Conservation (phyloP, 2,888 invertebrate genomes). For the Drosophila anceps region DNA sequence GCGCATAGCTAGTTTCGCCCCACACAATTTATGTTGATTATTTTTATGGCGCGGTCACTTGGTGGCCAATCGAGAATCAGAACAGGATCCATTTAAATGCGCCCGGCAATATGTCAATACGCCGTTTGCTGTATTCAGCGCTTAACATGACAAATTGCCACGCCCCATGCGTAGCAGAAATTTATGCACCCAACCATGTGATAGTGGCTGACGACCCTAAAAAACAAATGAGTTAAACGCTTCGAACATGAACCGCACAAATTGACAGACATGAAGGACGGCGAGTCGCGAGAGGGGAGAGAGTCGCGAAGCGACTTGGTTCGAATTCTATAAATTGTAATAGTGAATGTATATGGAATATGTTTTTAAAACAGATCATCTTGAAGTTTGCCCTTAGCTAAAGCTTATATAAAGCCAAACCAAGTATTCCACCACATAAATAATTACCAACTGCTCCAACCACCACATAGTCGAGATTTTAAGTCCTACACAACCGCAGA, state of each 20-base stretch:
- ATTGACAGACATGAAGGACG: constrained; percentile 8
- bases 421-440: constrained; percentile 1
- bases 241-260: background rate
- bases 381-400: background rate
- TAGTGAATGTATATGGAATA: background rate
- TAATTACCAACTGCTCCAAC: background rate
- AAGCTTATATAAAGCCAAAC: background rate
- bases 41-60: constrained; percentile 79
- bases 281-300: background rate
- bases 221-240: constrained; percentile 8
- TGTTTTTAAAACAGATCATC: background rate
- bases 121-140: constrained; percentile 56
- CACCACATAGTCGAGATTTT: constrained; percentile 2
- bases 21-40: constrained; percentile 78
- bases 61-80: constrained; percentile 69
- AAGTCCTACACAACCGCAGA: constrained; percentile 4
- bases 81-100: constrained; percentile 68
- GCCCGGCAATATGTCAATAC: constrained; percentile 73
- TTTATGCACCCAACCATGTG: constrained; percentile 54
- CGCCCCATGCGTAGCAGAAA: constrained; percentile 60
- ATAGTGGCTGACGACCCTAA: background rate
- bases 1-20: constrained; percentile 14
- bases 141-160: constrained; percentile 76
- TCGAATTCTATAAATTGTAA: background rate
- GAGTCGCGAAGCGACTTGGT: too few species aligned